Evolutionary conservation across 2,888 invertebrate species (phyloP).

Genomic region (Lymantria dispar): DNA sequence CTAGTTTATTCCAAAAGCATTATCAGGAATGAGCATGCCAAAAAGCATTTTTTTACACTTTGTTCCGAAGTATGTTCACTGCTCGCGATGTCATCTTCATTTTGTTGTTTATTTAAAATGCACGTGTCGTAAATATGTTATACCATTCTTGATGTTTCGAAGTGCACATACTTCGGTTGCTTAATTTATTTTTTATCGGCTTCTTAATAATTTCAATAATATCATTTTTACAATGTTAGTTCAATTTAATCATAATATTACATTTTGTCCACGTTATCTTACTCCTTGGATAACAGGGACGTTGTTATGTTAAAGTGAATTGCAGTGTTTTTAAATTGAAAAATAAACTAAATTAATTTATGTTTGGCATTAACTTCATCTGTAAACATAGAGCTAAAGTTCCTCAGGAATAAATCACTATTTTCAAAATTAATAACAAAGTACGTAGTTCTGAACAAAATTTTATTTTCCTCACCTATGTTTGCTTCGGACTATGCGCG

Average conservation of each 20-base stretch:
- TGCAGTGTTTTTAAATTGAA: too few species aligned
- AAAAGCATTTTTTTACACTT: slow-evolving; percentile 26
- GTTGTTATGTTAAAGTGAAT: too few species aligned
- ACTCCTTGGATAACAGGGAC: too few species aligned
- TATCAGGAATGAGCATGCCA: slow-evolving; percentile 58
- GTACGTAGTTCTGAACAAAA: slow-evolving; percentile 56
- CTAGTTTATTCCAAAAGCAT: slow-evolving; percentile 16
- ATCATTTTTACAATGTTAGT: background rate
- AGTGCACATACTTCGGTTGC: background rate
- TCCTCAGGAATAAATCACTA: background rate
- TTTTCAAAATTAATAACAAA: slow-evolving; percentile 4
- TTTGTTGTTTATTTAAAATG: background rate
- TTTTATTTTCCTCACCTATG: slow-evolving; percentile 77
- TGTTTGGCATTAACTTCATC: background rate
- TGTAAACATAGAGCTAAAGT: background rate
- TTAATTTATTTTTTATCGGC: background rate
- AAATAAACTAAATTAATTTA: too few species aligned
- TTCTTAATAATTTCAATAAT: background rate
- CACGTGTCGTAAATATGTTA: background rate
- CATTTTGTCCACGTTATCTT: too few species aligned
- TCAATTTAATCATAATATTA: too few species aligned
- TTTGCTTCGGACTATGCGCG: slow-evolving; percentile 71
- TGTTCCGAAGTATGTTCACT: slow-evolving; percentile 32
- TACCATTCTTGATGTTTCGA: background rate
- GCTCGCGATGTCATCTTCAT: background rate